A percentile compares a stretch with the other conserved stretches of the same genome.
These are phyloP conservation scores for Polylopha cassiicola DNA, from an alignment of 2,888 invertebrate genomes.

Conservation along the genomic window DNA sequence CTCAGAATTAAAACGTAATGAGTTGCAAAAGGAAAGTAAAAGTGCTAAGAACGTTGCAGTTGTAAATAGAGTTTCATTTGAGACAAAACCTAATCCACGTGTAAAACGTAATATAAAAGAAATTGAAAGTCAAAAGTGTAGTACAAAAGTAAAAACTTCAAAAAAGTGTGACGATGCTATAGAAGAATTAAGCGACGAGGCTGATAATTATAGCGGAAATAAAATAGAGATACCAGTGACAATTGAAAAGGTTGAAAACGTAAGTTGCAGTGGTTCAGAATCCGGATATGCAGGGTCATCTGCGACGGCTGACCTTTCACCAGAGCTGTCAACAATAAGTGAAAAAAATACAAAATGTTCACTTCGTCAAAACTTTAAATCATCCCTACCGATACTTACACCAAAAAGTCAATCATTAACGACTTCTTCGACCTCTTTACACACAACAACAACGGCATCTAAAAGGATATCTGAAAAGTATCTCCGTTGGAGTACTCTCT, in stretches of 20 bases:
- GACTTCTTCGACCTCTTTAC: constrained; percentile 46
- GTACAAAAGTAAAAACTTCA: constrained; percentile 20
- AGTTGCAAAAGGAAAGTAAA: constrained; percentile 18
- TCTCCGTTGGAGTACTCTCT: constrained; percentile 54
- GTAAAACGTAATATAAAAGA: constrained; percentile 18
- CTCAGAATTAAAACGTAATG: constrained; percentile 1
- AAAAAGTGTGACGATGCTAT: constrained; percentile 30
- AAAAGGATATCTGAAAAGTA: constrained; percentile 41
- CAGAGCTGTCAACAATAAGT: constrained; percentile 17
- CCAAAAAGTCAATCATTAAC: constrained; percentile 33
- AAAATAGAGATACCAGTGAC: constrained; percentile 15
- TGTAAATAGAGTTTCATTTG: constrained; percentile 38
- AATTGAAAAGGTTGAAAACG: constrained; percentile 38
- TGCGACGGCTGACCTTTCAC: constrained; percentile 28
- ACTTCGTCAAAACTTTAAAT: constrained; percentile 33
- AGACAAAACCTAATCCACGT: constrained; percentile 46
- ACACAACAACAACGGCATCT: constrained; percentile 28
- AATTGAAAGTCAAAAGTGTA: constrained; percentile 9
- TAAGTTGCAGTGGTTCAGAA: constrained; percentile 49
- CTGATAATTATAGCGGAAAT: constrained; percentile 26
- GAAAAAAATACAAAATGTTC: constrained; percentile 24
- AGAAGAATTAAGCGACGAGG: constrained; percentile 31
- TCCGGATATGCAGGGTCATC: constrained; percentile 51
- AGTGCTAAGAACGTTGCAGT: constrained; percentile 25
- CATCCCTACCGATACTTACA: constrained; percentile 41